These are phyloP conservation scores for Poeciliopsis gracilis DNA, from an alignment of 2,797 vertebrate genomes.

Conservation along the genomic window DNA sequence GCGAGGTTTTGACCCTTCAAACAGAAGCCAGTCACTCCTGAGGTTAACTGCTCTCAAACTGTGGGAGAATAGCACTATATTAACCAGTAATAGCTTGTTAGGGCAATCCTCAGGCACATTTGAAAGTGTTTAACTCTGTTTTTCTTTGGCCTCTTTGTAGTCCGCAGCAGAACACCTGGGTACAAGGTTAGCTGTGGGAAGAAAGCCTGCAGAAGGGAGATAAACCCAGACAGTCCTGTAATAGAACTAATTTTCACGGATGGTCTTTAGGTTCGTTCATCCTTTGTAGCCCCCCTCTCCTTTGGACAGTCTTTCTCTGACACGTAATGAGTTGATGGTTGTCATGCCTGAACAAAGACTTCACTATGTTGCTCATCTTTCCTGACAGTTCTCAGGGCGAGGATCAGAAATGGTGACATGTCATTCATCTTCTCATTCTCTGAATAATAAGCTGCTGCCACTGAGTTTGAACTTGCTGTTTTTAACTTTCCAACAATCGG, in stretches of 20 bases:
- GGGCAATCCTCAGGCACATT: slow-evolving; percentile 74
- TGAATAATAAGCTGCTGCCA: slow-evolving; percentile 47
- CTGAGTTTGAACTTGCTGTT: slow-evolving; percentile 61
- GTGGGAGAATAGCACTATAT: slow-evolving; percentile 77
- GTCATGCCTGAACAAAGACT: slow-evolving; percentile 57
- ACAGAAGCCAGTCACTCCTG: slow-evolving; percentile 77
- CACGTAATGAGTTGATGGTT: slow-evolving; percentile 44
- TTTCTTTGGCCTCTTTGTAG: slow-evolving; percentile 57
- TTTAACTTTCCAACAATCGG: slow-evolving; percentile 57
- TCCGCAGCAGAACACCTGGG: slow-evolving; percentile 73
- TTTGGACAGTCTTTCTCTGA: slow-evolving; percentile 26
- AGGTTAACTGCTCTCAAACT: slow-evolving; percentile 78
- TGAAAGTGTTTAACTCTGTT: slow-evolving; percentile 80
- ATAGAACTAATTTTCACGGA: slow-evolving; percentile 63
- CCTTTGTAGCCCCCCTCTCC: slow-evolving; percentile 25
- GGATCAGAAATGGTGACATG: slow-evolving; percentile 36
- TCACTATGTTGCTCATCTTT: slow-evolving; percentile 47
- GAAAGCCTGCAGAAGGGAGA: slow-evolving; percentile 49
- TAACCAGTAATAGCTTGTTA: slow-evolving; percentile 80
- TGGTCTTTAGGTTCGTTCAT: slow-evolving; percentile 45
- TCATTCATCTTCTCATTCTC: slow-evolving; percentile 34
- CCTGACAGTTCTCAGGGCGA: slow-evolving; percentile 39
- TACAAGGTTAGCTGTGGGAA: slow-evolving; percentile 58
- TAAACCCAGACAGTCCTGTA: slow-evolving; percentile 56
- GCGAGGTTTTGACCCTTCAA: slow-evolving; percentile 78